Percentiles rank a stretch among this genome's conserved stretches.
These are phyloP conservation scores for Meriones psammophilus DNA, from an alignment of 2,797 vertebrate species.

Conservation along the genomic window DNA sequence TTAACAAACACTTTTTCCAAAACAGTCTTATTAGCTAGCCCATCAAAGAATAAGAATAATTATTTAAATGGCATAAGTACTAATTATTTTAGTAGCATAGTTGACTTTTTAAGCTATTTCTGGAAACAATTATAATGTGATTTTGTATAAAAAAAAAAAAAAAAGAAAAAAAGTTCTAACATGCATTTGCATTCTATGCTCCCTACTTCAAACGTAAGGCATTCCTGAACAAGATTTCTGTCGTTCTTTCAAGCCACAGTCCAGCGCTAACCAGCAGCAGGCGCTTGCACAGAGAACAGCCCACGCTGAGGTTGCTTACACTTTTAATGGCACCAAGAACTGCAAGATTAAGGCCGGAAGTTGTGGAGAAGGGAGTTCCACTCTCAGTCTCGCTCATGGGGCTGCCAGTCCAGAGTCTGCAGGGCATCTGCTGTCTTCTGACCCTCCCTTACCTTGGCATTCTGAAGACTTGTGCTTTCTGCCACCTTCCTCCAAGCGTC, in stretches of 20 bases:
- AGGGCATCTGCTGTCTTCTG: not conserved
- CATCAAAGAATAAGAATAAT: not conserved
- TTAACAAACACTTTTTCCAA: not conserved
- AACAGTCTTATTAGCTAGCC: constrained; percentile 3
- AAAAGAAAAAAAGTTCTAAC: not conserved
- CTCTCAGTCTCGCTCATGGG: not conserved
- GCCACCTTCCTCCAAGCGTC: not conserved
- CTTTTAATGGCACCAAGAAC: not conserved
- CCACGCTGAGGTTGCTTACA: not conserved
- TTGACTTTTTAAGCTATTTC: constrained; percentile 6
- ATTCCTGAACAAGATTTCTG: not conserved
- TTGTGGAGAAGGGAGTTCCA: not conserved
- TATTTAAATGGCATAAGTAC: constrained; percentile 21
- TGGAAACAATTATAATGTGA: not conserved
- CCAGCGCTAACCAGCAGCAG: not conserved
- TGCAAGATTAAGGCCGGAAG: not conserved
- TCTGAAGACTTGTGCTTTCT: not conserved
- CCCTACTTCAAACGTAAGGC: not conserved
- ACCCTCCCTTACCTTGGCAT: not conserved
- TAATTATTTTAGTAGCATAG: constrained; percentile 23
- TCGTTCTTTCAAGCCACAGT: not conserved
- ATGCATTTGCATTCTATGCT: not conserved
- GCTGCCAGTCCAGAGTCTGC: not conserved
- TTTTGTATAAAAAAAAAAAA: constrained; percentile 7
- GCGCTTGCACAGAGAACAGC: not conserved